Conservation (phyloP, 2,888 invertebrate genomes). For the Sinelater perroti region DNA sequence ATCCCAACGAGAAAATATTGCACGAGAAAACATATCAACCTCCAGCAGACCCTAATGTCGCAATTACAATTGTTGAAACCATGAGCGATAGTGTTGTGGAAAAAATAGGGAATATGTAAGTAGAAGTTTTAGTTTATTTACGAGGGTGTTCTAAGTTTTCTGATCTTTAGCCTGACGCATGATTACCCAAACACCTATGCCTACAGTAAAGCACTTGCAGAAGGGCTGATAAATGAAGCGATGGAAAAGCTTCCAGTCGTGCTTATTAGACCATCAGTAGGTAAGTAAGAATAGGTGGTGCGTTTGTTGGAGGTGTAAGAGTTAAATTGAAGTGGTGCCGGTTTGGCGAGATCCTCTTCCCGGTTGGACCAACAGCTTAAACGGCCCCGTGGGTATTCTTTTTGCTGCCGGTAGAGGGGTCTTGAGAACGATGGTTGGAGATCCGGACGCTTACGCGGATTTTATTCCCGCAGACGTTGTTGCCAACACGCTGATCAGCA, state of each 20-base stretch:
- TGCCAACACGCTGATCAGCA: slow-evolving; percentile 69
- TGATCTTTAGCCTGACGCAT: slow-evolving; percentile 72
- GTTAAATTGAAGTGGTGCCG: slow-evolving; percentile 74
- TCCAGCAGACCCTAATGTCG: slow-evolving; percentile 77
- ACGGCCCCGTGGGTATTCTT: slow-evolving; percentile 88
- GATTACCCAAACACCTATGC: slow-evolving; percentile 92
- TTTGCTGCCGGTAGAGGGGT: slow-evolving; percentile 89
- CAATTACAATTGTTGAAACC: slow-evolving; percentile 82
- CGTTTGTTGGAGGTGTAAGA: neutral
- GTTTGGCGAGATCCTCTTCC: slow-evolving; percentile 84
- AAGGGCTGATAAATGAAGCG: slow-evolving; percentile 82
- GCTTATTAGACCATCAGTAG: slow-evolving; percentile 87
- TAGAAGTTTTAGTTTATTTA: slow-evolving; percentile 3
- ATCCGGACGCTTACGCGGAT: slow-evolving; percentile 79
- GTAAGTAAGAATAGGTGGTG: slow-evolving; percentile 60
- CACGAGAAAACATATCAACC: slow-evolving; percentile 89
- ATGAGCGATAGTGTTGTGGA: slow-evolving; percentile 76
- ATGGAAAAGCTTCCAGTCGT: slow-evolving; percentile 79
- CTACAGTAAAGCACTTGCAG: slow-evolving; percentile 91
- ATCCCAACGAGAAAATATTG: slow-evolving; percentile 81
- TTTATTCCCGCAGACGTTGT: slow-evolving; percentile 83
- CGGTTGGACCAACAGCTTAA: slow-evolving; percentile 93
- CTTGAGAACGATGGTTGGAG: slow-evolving; percentile 87
- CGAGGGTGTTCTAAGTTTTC: too few species aligned
- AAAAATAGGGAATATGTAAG: slow-evolving; percentile 69